Base-by-base conservation (phyloP, 2,888 invertebrate species). In the Ecliptopera silaceata region DNA sequence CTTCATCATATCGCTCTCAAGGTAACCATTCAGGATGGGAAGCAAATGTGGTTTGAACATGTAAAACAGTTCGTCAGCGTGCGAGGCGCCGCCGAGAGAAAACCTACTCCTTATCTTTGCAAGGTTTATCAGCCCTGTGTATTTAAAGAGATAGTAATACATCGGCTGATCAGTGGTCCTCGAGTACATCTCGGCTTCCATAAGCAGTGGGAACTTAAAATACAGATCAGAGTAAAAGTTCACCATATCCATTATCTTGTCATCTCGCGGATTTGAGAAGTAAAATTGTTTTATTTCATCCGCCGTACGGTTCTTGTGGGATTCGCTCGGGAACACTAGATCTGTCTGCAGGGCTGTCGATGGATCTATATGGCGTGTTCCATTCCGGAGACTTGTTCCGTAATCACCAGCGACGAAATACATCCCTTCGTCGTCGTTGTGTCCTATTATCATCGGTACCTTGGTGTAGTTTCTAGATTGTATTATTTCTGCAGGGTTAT, bases 61-160 rank as follows among this genome's bases (percentile, higher is more conserved):
- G 65, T 91, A 91, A 69, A 91, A 85, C 41, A 91, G 64, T 53
- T 91, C 91, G 43, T 91, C 91, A 0, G 83, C 91, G 47, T 91
- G 91, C 0, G 88, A 85, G 1, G 91, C 91, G 0, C 91, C 91
- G 0, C 65, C 64, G n/a, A 71, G 61, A 1, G 73, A 70, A 36
- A 83, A 83, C 36, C 77, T 70, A 4, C 87, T 84, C 39, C 87
- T 74, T 32, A 86, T 72, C 74, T 91, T 91, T 1, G 86, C 80
- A 74, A 89, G 76, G 47, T 91, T 91, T 31, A 84, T 77, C 32
- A 77, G 76, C 0, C 91, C 91, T 29, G 76, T 79, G 63, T 90
- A 88, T 56, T 79, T 81, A 43, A 91, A 90, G 8, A 85, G 63
- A 54, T 90, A 91, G 68, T 84, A 88, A 59, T 84, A 90, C 41